These are phyloP conservation scores for Morbakka virulenta DNA, from an alignment of 30 jellyfish, hydroid and myxozoan species.

Conservation along the genomic window DNA sequence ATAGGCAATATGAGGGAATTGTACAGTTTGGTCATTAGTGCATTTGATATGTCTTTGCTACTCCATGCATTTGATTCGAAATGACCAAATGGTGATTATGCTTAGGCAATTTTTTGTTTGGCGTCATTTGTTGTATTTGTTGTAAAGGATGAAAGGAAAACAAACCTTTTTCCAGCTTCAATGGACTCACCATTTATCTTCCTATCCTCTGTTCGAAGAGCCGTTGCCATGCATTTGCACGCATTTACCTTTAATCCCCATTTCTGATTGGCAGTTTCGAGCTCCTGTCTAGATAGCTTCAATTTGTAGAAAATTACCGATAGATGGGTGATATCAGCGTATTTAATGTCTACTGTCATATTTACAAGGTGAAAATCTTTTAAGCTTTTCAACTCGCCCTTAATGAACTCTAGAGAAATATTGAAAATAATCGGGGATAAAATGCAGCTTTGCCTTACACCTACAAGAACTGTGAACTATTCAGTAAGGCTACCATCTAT, in stretches of 20 bases:
- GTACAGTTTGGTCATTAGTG: not conserved
- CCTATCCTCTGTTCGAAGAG: no score
- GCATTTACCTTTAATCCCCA: constrained; percentile 43
- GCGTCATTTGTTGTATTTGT: constrained; percentile 10
- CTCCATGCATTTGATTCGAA: constrained; percentile 4
- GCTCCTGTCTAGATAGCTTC: constrained; percentile 18
- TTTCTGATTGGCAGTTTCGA: constrained; percentile 20
- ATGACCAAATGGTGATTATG: no score
- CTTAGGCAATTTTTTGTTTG: not conserved
- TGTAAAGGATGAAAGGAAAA: constrained; percentile 2
- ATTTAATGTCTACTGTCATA: constrained; percentile 8
- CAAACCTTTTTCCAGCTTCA: constrained; percentile 29
- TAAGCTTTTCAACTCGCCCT: constrained; percentile 20
- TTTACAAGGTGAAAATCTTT: not conserved
- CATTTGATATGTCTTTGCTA: not conserved
- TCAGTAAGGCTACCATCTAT: constrained; percentile 37
- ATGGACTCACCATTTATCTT: constrained; percentile 22
- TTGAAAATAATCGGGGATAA: constrained; percentile 44
- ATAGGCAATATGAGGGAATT: constrained; percentile 31
- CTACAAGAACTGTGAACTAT: constrained; percentile 38
- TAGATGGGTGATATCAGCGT: constrained; percentile 42
- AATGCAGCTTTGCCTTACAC: constrained; percentile 57
- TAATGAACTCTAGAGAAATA: constrained; percentile 37
- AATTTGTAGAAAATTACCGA: constrained; percentile 8
- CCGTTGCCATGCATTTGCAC: constrained; percentile 24